These are phyloP conservation scores for Pilophorus perplexus DNA, from an alignment of 2,888 invertebrate species.

Conservation along the genomic window DNA sequence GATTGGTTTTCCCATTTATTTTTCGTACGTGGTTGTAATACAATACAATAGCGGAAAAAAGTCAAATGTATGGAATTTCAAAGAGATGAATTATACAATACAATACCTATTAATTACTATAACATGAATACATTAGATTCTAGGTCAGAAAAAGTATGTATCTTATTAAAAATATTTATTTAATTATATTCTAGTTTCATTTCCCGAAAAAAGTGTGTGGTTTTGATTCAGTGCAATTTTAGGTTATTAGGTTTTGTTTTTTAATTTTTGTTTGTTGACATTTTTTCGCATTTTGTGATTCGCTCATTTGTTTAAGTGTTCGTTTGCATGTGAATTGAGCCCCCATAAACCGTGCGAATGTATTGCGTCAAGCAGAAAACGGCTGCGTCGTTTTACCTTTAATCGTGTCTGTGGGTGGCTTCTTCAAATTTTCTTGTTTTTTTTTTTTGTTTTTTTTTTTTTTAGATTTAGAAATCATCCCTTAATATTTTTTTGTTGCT, in stretches of 20 bases:
- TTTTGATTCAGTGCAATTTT: slow-evolving; percentile 1
- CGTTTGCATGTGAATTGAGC: no score
- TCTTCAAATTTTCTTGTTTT: neutral
- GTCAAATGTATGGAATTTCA: neutral
- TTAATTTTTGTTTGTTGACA: neutral
- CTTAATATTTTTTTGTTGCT: no score
- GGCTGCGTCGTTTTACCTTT: no score
- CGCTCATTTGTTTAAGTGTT: no score
- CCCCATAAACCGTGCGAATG: no score
- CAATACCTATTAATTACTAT: slow-evolving; percentile 12
- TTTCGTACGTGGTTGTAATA: neutral
- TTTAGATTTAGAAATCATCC: no score
- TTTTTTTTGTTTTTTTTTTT: neutral
- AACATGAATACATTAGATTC: slow-evolving; percentile 17
- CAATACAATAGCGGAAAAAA: neutral
- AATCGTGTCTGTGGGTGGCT: no score
- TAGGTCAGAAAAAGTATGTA: slow-evolving; percentile 22
- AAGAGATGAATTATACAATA: neutral
- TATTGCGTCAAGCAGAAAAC: no score
- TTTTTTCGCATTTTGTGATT: neutral
- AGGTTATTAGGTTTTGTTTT: neutral
- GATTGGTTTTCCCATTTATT: slow-evolving; percentile 10
- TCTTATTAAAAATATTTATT: slow-evolving; percentile 34
- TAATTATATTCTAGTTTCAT: slow-evolving; percentile 13
- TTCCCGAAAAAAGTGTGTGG: neutral